A percentile compares a stretch with the other conserved stretches of the same genome.
These are phyloP conservation scores for Rhynchopsitta pachyrhyncha DNA, from an alignment of 2,113 vertebrate species.

Conservation along the genomic window DNA sequence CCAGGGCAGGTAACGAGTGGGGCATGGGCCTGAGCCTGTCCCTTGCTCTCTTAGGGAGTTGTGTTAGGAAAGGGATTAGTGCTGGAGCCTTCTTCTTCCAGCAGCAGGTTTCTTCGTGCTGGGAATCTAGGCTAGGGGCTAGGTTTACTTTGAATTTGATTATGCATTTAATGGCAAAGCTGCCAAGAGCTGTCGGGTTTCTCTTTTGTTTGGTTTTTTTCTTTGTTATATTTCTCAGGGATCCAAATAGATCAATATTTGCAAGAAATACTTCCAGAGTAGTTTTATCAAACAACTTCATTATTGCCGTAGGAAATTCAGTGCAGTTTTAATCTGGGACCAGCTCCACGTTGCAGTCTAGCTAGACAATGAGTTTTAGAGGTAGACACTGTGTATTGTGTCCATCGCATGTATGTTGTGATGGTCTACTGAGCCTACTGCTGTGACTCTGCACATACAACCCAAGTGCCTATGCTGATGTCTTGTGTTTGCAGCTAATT, in stretches of 20 bases:
- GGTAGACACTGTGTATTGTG: not conserved
- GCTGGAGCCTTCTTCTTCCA: not conserved
- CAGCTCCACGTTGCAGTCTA: not conserved
- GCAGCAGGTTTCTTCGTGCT: no score
- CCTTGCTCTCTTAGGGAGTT: not conserved
- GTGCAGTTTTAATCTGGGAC: not conserved
- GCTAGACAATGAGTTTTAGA: not conserved
- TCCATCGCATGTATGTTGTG: not conserved
- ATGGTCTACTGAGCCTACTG: not conserved
- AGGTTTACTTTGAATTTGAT: not conserved
- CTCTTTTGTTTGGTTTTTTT: not conserved
- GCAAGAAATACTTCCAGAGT: constrained; percentile 1
- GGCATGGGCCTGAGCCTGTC: not conserved
- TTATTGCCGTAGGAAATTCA: not conserved
- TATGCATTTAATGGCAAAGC: not conserved
- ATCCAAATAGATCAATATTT: not conserved
- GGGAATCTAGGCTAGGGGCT: not conserved
- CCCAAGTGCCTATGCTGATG: not conserved
- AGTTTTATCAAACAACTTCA: not conserved
- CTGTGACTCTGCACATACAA: not conserved
- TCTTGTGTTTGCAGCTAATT: not conserved
- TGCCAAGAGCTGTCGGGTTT: not conserved
- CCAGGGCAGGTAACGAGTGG: not conserved
- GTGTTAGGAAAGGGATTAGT: not conserved
- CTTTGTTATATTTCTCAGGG: not conserved